Percentiles rank a stretch among this genome's conserved stretches.
Evolutionary conservation across 2,113 vertebrate species (phyloP).

Genomic region (Dipodomys merriami): DNA sequence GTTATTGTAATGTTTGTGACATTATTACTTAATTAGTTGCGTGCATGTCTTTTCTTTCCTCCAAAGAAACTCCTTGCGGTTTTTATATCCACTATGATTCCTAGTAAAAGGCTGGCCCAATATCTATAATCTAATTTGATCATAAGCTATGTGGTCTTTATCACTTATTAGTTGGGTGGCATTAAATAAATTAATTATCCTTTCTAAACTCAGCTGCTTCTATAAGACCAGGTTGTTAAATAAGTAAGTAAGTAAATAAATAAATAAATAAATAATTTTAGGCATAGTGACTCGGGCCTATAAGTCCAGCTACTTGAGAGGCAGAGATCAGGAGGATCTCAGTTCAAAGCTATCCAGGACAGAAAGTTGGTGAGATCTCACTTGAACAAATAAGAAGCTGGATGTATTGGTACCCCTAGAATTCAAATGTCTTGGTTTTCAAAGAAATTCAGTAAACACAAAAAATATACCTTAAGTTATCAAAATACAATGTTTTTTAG

Average conservation of each 20-base stretch:
- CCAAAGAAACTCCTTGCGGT: not conserved
- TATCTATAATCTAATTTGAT: conserved; percentile 54
- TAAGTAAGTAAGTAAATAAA: not conserved
- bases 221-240: not conserved
- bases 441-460: not conserved
- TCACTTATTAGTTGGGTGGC: not conserved
- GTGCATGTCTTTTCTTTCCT: not conserved
- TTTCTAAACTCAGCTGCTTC: conserved; percentile 39
- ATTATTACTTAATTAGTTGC: not conserved
- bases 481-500: conserved; percentile 18
- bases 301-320: too few relatives aligned
- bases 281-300: not conserved
- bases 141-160: not conserved
- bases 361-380: too few relatives aligned
- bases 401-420: not conserved
- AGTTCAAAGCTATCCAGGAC: too few relatives aligned
- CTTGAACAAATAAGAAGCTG: too few relatives aligned
- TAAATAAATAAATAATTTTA: too few relatives aligned
- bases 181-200: conserved; percentile 49
- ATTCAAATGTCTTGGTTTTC: not conserved
- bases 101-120: conserved; percentile 21
- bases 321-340: too few relatives aligned
- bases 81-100: not conserved
- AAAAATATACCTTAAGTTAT: not conserved
- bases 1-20: not conserved